Evolutionary conservation across 2,797 vertebrate genomes (phyloP).

Genomic region (Pelobates cultripes): DNA sequence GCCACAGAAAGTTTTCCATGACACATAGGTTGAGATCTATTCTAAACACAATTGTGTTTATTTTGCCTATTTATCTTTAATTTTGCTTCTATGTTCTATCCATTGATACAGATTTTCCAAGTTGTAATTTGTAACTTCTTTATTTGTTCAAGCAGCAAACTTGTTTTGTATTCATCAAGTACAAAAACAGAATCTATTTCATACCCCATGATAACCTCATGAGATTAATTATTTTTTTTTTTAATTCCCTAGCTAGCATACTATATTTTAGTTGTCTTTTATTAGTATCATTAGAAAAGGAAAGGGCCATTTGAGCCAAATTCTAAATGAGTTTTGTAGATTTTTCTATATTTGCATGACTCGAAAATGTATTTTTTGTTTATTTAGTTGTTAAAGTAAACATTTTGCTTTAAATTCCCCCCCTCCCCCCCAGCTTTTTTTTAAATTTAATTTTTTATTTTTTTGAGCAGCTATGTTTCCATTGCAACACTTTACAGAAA

Average conservation of each 20-base stretch:
- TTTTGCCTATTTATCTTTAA: background rate
- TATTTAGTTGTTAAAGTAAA: too few relatives aligned
- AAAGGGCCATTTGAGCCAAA: background rate
- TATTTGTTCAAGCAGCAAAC: background rate
- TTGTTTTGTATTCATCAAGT: background rate
- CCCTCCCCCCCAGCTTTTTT: too few relatives aligned
- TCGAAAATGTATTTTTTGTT: background rate
- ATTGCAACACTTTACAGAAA: too few relatives aligned
- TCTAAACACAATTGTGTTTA: background rate
- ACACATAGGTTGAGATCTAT: too few relatives aligned
- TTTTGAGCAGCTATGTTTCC: too few relatives aligned
- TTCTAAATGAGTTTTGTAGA: background rate
- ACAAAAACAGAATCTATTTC: background rate
- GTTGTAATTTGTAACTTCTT: background rate
- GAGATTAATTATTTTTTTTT: slow-evolving; percentile 10
- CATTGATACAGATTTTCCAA: background rate
- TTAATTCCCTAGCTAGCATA: background rate
- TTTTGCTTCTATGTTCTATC: background rate
- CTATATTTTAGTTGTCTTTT: background rate
- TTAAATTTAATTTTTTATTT: too few relatives aligned
- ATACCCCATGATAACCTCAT: background rate
- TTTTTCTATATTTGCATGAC: background rate
- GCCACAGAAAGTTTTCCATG: too few relatives aligned
- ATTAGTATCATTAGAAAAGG: background rate
- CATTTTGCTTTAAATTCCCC: too few relatives aligned